A percentile compares a stretch with the other conserved stretches of the same genome.
These are phyloP conservation scores for Todiramphus saurophagus DNA, from an alignment of 2,113 vertebrate genomes.

Conservation along the genomic window DNA sequence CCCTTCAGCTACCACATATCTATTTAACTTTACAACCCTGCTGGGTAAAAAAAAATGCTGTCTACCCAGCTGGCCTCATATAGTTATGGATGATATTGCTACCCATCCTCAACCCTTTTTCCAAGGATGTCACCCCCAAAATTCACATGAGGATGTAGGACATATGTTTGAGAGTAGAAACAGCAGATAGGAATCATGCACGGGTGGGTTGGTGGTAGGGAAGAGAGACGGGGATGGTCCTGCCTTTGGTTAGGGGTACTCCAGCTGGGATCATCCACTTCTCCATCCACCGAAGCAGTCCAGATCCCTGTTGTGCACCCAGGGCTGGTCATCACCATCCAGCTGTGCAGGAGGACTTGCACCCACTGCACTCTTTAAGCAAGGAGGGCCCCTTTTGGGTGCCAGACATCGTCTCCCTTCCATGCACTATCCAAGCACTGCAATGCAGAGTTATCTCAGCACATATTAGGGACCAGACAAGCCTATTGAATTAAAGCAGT, in stretches of 20 bases:
- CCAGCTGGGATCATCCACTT: not conserved
- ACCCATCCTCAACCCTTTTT: not conserved
- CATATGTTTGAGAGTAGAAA: not conserved
- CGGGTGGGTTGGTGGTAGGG: rapidly evolving
- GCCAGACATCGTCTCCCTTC: not conserved
- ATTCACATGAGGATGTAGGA: not conserved
- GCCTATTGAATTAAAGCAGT: not conserved
- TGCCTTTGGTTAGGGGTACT: not conserved
- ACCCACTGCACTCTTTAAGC: not conserved
- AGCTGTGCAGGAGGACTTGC: not conserved
- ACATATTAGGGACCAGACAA: not conserved
- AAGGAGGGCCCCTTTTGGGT: not conserved
- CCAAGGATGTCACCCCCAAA: not conserved
- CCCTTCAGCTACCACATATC: not conserved
- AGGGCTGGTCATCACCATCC: not conserved
- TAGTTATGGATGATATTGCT: not conserved
- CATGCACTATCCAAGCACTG: not conserved
- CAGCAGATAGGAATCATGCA: rapidly evolving
- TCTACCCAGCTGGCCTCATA: not conserved
- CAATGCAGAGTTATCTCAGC: not conserved
- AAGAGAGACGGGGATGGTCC: not conserved
- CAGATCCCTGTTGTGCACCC: not conserved
- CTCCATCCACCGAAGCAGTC: not conserved
- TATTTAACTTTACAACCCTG: not conserved
- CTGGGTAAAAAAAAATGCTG: not conserved